A percentile compares a stretch with the other conserved stretches of the same genome.
These are phyloP conservation scores for Champsocephalus esox DNA, from an alignment of 2,797 vertebrate genomes.

Conservation along the genomic window DNA sequence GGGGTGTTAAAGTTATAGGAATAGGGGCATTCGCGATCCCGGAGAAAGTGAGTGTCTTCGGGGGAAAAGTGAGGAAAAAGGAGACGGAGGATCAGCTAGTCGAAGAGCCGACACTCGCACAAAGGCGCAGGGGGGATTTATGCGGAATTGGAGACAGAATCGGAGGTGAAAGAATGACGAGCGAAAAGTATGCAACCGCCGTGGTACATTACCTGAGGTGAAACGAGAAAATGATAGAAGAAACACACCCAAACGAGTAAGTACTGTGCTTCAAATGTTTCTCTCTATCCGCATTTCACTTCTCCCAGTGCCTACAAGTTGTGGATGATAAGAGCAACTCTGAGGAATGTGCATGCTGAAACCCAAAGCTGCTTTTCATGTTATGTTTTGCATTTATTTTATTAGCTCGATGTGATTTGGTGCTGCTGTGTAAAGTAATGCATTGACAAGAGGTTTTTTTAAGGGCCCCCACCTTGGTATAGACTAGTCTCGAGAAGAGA, in stretches of 20 bases:
- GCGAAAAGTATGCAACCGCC: constrained; percentile 80
- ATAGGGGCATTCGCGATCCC: constrained; percentile 43
- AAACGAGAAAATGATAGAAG: constrained; percentile 89
- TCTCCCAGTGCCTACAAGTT: constrained; percentile 57
- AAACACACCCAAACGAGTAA: constrained; percentile 89
- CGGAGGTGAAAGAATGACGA: constrained; percentile 80
- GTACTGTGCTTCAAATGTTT: constrained; percentile 56
- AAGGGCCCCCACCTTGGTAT: constrained; percentile 59
- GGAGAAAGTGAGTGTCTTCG: constrained; percentile 50
- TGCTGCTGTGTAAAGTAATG: constrained; percentile 50
- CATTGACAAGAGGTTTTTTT: constrained; percentile 53
- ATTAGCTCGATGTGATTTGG: constrained; percentile 10
- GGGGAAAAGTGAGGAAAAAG: constrained; percentile 12
- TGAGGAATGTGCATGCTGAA: constrained; percentile 62
- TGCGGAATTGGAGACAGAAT: constrained; percentile 73
- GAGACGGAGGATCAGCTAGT: constrained; percentile 53
- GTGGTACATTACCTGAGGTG: constrained; percentile 82
- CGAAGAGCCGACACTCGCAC: constrained; percentile 77
- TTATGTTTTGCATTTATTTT: background rate
- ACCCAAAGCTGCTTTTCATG: background rate
- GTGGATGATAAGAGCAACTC: constrained; percentile 66
- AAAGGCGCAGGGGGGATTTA: constrained; percentile 77
- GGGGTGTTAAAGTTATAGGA: constrained; percentile 54
- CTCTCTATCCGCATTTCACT: background rate
- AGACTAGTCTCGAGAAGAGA: constrained; percentile 58